Percentiles rank a stretch among this genome's conserved stretches.
Conservation (phyloP, 2,888 invertebrate genomes). For the Amorpha juglandis region DNA sequence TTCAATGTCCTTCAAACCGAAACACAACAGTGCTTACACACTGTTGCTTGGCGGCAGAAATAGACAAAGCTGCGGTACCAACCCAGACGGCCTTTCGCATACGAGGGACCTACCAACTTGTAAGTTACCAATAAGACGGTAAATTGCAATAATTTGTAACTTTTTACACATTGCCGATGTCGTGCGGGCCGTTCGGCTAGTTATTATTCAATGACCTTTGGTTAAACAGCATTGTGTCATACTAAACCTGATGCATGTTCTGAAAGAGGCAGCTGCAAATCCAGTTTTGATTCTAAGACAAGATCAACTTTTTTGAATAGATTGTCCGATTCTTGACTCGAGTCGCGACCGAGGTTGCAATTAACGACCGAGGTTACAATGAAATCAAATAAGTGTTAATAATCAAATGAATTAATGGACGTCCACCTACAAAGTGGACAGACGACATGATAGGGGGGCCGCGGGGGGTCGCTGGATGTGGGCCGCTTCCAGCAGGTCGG, state of each 20-base stretch:
- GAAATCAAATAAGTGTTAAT: neutral
- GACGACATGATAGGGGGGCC: too few species aligned
- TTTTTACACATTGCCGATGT: neutral
- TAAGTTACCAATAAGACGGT: neutral
- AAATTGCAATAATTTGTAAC: neutral
- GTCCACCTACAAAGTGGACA: too few species aligned
- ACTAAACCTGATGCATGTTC: neutral
- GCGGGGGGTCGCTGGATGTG: too few species aligned
- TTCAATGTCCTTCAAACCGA: too few species aligned
- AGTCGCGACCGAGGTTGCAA: neutral
- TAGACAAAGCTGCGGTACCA: too few species aligned
- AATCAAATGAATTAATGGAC: neutral
- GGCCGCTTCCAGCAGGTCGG: too few species aligned
- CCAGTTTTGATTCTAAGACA: neutral
- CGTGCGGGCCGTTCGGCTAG: neutral
- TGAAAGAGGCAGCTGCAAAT: neutral
- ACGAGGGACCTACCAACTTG: neutral
- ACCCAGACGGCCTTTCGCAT: too few species aligned
- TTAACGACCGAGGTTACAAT: neutral
- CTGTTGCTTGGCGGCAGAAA: too few species aligned
- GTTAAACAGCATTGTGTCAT: constrained; percentile 8
- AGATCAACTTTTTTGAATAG: neutral
- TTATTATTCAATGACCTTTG: constrained; percentile 12
- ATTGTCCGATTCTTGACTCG: neutral
- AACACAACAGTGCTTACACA: too few species aligned